These are phyloP conservation scores for Steinernema scapterisci DNA, from an alignment of 2,888 invertebrate genomes.

Conservation along the genomic window DNA sequence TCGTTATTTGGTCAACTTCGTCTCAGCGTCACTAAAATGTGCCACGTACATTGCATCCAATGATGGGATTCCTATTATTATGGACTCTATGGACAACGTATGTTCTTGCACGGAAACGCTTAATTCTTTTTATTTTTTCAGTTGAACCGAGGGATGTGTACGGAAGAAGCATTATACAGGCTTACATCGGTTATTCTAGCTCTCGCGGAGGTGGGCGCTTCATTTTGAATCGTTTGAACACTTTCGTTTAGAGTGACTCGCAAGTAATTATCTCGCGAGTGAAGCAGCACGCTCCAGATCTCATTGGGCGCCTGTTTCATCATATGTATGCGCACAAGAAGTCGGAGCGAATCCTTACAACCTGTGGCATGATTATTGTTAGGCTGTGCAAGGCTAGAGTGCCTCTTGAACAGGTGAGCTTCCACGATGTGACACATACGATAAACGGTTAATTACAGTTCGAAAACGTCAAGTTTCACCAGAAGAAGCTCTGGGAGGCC, in stretches of 20 bases:
- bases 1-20: neutral
- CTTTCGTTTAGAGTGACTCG: neutral
- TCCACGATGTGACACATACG: neutral
- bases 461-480: neutral
- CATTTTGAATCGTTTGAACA: neutral
- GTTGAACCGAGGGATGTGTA: slow-evolving; percentile 1
- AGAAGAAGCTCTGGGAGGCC: neutral
- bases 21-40: neutral
- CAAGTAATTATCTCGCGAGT: neutral
- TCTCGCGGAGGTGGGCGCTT: neutral
- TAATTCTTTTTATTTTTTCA: no score
- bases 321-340: neutral
- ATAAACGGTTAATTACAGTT: neutral
- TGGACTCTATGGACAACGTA: neutral
- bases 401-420: neutral
- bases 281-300: neutral
- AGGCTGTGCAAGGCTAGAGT: neutral
- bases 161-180: neutral
- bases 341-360: neutral
- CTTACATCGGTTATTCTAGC: neutral
- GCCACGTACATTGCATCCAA: neutral
- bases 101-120: no score
- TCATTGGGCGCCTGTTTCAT: neutral
- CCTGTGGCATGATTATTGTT: neutral
- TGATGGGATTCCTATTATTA: neutral